phyloP scores from a whole-genome alignment of 2,113 vertebrate genomes.

The Archocentrus centrarchus region DNA sequence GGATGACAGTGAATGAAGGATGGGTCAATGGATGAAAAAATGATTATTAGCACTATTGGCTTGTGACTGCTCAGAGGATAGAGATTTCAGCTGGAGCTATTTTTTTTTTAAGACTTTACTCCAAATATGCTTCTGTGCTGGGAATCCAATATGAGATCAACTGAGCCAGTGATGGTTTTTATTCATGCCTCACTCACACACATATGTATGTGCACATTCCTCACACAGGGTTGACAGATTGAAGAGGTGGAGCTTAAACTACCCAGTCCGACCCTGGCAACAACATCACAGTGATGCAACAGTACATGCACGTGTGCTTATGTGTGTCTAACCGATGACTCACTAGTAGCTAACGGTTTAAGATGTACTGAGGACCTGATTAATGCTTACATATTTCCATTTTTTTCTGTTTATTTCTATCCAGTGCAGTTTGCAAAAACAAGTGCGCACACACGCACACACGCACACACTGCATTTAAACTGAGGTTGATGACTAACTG shows the following conservation, averaged over 20 bases:
- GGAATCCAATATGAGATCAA: constrained; percentile 26
- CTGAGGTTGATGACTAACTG: constrained; percentile 63
- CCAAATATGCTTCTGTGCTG: constrained; percentile 14
- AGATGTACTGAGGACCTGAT: constrained; percentile 26
- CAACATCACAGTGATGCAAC: constrained; percentile 60
- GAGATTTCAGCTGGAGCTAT: constrained; percentile 15
- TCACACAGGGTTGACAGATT: constrained; percentile 62
- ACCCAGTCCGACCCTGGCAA: constrained; percentile 56
- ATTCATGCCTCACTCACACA: background rate
- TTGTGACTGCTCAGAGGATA: constrained; percentile 25
- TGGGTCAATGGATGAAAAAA: constrained; percentile 13
- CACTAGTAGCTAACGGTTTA: constrained; percentile 15
- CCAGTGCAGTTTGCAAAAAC: constrained; percentile 17
- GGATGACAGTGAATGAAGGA: background rate
- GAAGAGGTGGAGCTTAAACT: constrained; percentile 66
- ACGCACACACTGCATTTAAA: constrained; percentile 38
- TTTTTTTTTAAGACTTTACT: constrained; percentile 9
- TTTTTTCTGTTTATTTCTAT: constrained; percentile 27
- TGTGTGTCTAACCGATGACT: constrained; percentile 24
- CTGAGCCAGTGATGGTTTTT: constrained; percentile 2
- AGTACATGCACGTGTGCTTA: constrained; percentile 21
- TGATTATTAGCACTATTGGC: constrained; percentile 15
- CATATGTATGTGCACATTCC: background rate
- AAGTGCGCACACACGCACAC: background rate
- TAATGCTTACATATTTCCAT: constrained; percentile 21